Conservation (phyloP, 2,113 vertebrate genomes). For the Syngnathus floridae region DNA sequence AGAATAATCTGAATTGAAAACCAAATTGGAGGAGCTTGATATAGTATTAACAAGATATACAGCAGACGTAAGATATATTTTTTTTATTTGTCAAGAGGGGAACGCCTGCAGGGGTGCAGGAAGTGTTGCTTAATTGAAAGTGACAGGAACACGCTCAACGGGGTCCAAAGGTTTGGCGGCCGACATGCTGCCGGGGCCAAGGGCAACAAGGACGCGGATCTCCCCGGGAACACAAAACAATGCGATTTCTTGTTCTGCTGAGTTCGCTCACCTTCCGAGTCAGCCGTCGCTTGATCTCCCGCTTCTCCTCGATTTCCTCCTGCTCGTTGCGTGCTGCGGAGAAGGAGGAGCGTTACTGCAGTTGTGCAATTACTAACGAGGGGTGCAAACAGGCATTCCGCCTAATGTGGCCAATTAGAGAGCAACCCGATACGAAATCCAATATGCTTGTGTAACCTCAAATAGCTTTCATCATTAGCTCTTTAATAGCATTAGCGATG, state of each 20-base stretch:
- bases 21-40: background rate
- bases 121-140: slow-evolving; percentile 47
- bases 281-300: slow-evolving; percentile 92
- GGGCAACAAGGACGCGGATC: slow-evolving; percentile 43
- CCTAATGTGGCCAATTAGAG: slow-evolving; percentile 42
- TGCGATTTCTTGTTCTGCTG: slow-evolving; percentile 17
- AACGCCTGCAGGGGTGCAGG: slow-evolving; percentile 39
- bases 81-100: slow-evolving; percentile 6
- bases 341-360: slow-evolving; percentile 26
- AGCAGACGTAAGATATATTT: slow-evolving; percentile 17
- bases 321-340: slow-evolving; percentile 92
- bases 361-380: slow-evolving; percentile 7
- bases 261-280: slow-evolving; percentile 83
- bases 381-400: slow-evolving; percentile 23
- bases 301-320: slow-evolving; percentile 96
- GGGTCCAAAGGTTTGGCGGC: slow-evolving; percentile 43
- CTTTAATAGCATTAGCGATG: slow-evolving; percentile 36
- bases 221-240: slow-evolving; percentile 16
- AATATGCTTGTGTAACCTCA: slow-evolving; percentile 24
- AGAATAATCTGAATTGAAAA: background rate
- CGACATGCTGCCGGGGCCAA: slow-evolving; percentile 37
- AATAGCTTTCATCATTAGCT: slow-evolving; percentile 36
- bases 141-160: slow-evolving; percentile 40
- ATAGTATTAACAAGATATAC: background rate
- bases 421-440: slow-evolving; percentile 21